Base-by-base conservation (phyloP, 2,797 vertebrate species). In the Aselliscus stoliczkanus region DNA sequence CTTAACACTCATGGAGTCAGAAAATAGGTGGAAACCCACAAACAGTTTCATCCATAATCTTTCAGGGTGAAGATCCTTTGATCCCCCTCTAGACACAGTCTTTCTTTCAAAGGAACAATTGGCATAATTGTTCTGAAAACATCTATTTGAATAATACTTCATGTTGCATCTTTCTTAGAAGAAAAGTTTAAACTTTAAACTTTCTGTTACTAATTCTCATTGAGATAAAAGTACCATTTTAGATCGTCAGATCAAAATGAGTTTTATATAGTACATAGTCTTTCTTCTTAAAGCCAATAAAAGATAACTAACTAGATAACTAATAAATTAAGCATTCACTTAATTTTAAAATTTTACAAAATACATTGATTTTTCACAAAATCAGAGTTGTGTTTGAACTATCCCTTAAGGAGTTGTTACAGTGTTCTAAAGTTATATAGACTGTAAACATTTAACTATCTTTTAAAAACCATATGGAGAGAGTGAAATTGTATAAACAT, bases 401-500 rank as follows among this genome's bases (percentile, higher is more conserved):
- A 65, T 25, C 67, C 20, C 14, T 42, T 18, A 47, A 47, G 9
- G 42, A 3, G 1, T 62, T 81, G 27, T 58, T 88, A 6, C 1
- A 85, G 4, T 31, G 94, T 90, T 97, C 39, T 29, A 64, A 94
- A 97, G 21, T n/a, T 88, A 92, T 37, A 60, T 8, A 47, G 10
- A 91, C 88, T 47, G 31, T 7, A n/a, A 91, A 77, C 3, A 20
- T 42, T 83, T 79, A 31, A 73, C 4, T 47, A 31, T 15, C 15
- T 42, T 47, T 44, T 31, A n/a, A 62, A 93, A 93, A 81, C 95
- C 18, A 79, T 11, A 62, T 25, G 4, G 0, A 91, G 91, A 77
- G 52, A 94, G 58, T 95, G 77, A 96, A 95, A 95, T 37, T 90
- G 4, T 31, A 23, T 75, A 67, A 92, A 77, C 25, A 94, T 93